Conservation (phyloP, 2,113 vertebrate species). For the Osmerus eperlanus region DNA sequence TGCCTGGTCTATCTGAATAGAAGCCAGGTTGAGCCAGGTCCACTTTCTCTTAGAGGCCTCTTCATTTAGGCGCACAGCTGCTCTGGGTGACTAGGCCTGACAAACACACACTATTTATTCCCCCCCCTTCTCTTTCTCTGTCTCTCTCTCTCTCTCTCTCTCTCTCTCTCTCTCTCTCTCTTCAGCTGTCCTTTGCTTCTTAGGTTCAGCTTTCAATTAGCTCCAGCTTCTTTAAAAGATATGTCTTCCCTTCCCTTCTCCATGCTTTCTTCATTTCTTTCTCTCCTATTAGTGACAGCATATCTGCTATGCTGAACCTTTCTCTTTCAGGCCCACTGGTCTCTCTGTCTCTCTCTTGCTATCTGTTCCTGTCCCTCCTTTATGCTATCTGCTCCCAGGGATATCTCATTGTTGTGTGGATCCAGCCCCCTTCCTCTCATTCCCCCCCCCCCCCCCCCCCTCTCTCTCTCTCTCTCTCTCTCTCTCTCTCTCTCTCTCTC, state of each 20-base stretch:
- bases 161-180: conserved; percentile 7
- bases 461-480: not conserved
- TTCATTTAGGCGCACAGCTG: conserved; percentile 64
- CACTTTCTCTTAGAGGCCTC: conserved; percentile 54
- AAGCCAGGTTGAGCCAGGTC: conserved; percentile 28
- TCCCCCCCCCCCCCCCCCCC: conserved; percentile 41
- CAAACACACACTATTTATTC: conserved; percentile 24
- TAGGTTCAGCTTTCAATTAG: not conserved
- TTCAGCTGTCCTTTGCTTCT: not conserved
- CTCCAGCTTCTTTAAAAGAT: not conserved
- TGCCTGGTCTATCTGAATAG: conserved; percentile 3
- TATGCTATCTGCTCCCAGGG: not conserved
- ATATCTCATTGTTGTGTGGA: too few relatives aligned
- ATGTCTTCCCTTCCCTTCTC: not conserved
- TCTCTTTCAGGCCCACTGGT: not conserved
- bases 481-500: too few relatives aligned
- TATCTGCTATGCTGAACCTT: conserved; percentile 26
- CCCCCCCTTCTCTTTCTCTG: not conserved
- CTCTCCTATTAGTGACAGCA: not conserved
- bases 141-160: conserved; percentile 12
- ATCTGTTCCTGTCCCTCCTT: not conserved
- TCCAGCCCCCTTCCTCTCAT: conserved; percentile 13
- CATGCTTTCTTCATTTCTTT: not conserved
- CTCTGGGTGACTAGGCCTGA: conserved; percentile 50
- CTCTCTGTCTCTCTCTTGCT: not conserved